These are phyloP conservation scores for Nicator chloris DNA, from an alignment of 2,113 vertebrate genomes.

Conservation along the genomic window DNA sequence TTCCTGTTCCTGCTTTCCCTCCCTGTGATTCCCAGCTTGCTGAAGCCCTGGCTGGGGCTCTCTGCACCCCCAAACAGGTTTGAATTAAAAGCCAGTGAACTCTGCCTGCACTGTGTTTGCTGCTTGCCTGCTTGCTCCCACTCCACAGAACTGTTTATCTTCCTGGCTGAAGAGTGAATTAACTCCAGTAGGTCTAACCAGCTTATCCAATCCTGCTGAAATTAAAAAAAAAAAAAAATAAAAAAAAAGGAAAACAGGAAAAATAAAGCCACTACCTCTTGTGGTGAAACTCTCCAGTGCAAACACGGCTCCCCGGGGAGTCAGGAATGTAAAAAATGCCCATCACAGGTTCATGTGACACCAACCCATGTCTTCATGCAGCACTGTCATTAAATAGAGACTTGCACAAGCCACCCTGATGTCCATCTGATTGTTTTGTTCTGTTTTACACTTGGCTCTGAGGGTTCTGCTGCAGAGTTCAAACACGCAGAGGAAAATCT, in stretches of 20 bases:
- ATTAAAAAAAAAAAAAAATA: background rate
- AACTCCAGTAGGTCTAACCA: background rate
- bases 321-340: conserved; percentile 15
- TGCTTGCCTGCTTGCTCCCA: conserved; percentile 31
- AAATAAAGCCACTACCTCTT: background rate
- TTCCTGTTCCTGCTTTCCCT: background rate
- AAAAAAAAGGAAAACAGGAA: background rate
- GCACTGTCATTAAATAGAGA: conserved; percentile 48
- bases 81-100: background rate
- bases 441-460: background rate
- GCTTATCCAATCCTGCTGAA: conserved; percentile 8
- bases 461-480: background rate
- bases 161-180: background rate
- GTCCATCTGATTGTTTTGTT: background rate
- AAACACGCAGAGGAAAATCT: background rate
- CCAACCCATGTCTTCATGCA: conserved; percentile 17
- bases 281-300: conserved; percentile 9
- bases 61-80: background rate
- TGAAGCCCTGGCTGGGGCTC: background rate
- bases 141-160: background rate
- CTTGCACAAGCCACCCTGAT: conserved; percentile 15
- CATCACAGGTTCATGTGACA: background rate
- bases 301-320: background rate
- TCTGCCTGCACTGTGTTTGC: background rate
- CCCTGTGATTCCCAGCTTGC: background rate